Percentiles rank a stretch among this genome's conserved stretches.
Conservation (phyloP, 2,888 invertebrate genomes). For the Lissocephala sabroskyi region DNA sequence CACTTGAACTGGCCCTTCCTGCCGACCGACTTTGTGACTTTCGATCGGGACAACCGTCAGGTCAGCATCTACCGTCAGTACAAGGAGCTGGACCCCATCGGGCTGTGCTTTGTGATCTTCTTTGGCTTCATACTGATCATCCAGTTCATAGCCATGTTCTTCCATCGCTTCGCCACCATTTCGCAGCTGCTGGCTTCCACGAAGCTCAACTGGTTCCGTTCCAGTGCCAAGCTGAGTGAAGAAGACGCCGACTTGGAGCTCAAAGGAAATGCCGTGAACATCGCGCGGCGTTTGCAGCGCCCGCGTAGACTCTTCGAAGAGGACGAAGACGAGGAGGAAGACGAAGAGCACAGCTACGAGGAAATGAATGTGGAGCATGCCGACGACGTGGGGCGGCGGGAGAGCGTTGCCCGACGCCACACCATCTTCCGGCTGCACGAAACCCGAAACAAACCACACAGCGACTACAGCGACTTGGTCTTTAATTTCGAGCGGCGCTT, state of each 20-base stretch:
- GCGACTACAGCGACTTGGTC: conserved; percentile 70
- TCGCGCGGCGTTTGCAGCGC: conserved; percentile 75
- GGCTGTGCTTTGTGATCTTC: conserved; percentile 82
- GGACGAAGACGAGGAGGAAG: conserved; percentile 47
- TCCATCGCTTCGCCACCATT: conserved; percentile 83
- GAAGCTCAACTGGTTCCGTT: conserved; percentile 73
- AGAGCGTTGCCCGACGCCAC: conserved; percentile 53
- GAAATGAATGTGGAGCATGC: conserved; percentile 23
- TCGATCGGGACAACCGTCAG: conserved; percentile 72
- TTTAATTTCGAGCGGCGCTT: conserved; percentile 68
- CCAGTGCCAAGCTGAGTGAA: conserved; percentile 52
- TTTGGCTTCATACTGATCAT: conserved; percentile 80
- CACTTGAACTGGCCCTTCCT: conserved; percentile 81
- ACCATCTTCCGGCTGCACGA: conserved; percentile 68
- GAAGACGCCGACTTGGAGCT: conserved; percentile 74
- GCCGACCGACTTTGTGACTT: conserved; percentile 74
- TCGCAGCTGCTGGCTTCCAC: conserved; percentile 83
- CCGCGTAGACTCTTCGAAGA: conserved; percentile 70
- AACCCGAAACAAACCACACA: conserved; percentile 53
- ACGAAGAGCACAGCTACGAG: conserved; percentile 32
- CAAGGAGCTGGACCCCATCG: conserved; percentile 81
- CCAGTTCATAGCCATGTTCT: conserved; percentile 83
- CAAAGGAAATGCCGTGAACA: conserved; percentile 77
- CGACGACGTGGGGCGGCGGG: conserved; percentile 21
- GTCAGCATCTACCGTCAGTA: conserved; percentile 75